Evolutionary conservation across 2,113 vertebrate genomes (phyloP), one percentile per base, ranked within the genome.

Genomic region (Eidolon helvum): DNA sequence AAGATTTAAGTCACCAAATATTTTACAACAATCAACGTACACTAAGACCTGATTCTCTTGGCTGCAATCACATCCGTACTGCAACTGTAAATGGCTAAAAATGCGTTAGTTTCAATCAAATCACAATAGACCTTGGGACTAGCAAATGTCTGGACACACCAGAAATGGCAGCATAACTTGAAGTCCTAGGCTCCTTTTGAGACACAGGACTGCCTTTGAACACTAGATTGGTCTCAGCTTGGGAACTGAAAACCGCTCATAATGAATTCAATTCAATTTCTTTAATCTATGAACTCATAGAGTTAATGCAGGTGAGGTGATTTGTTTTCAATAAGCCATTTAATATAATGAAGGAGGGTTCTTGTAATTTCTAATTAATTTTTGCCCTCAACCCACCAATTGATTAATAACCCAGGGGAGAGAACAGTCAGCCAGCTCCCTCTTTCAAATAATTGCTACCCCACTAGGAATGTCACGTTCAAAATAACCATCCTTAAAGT

Each of bases 361-460:
- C 96, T 71, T 48, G 61, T 95, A 45, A 45, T 87, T 91, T 84
- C 65, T 98, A 96, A 98, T 97, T 98, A 96, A 95, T 97, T 95
- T 97, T 90, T 96, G 53, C 94, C 79, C 33, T 95, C 65, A 84
- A 79, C 65, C 38, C 2, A 43, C 74, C 91, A n/a, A 94, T 72
- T 97, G 96, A 97, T 97, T 97, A 96, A 95, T 96, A 95, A 96
- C 93, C 89, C 61, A 69, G 5, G 24, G 69, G 48, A 92, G 5
- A 19, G 33, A 94, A 7, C 24, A 88, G 77, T n/a, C 40, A 55
- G n/a, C 16, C 48, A 2, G 48, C n/a, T 48, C 30, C 48, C 15
- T 61, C 68, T 69, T n/a, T 83, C 74, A 69, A 86, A 83, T 97
- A 95, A 97, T 92, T 94, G 86, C 89, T 55, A 91, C 71, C 30